Conservation (phyloP, 2,113 vertebrate species). For the Cranoglanis bouderius region DNA sequence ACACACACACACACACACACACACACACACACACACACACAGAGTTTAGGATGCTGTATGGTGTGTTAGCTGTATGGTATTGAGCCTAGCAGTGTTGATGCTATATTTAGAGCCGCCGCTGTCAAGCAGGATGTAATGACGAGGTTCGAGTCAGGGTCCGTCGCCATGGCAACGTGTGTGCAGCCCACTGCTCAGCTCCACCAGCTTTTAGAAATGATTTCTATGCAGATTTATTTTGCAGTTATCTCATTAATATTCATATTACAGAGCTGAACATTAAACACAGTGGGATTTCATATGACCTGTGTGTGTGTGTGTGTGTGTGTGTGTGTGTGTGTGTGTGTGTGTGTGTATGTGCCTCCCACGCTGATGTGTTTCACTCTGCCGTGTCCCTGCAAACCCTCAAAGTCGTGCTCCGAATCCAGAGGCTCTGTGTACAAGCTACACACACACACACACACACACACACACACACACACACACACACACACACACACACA, state of each 20-base stretch:
- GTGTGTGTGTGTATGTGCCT: slow-evolving; percentile 31
- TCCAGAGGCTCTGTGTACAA: not conserved
- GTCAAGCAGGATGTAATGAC: slow-evolving; percentile 48
- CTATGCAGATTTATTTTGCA: slow-evolving; percentile 25
- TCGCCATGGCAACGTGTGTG: slow-evolving; percentile 52
- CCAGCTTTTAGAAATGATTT: not conserved
- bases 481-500: slow-evolving; percentile 21
- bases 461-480: slow-evolving; percentile 14
- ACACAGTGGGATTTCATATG: not conserved
- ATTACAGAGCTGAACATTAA: slow-evolving; percentile 8
- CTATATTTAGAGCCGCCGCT: slow-evolving; percentile 51
- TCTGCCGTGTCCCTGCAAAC: slow-evolving; percentile 34
- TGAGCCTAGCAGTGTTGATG: slow-evolving; percentile 29
- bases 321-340: slow-evolving; percentile 29
- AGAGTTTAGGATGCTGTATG: not conserved
- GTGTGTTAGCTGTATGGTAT: slow-evolving; percentile 34
- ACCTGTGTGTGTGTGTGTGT: slow-evolving; percentile 8
- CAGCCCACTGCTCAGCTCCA: slow-evolving; percentile 12
- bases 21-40: not conserved
- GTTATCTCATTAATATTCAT: slow-evolving; percentile 1
- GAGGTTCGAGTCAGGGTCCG: slow-evolving; percentile 45
- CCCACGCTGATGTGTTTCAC: slow-evolving; percentile 45
- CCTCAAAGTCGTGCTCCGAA: not conserved
- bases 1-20: too few species aligned
- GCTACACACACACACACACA: not conserved